A percentile compares a stretch with the other conserved stretches of the same genome.
phyloP scores from a whole-genome alignment of 2,888 invertebrate species.

The Subacronicta megacephala region DNA sequence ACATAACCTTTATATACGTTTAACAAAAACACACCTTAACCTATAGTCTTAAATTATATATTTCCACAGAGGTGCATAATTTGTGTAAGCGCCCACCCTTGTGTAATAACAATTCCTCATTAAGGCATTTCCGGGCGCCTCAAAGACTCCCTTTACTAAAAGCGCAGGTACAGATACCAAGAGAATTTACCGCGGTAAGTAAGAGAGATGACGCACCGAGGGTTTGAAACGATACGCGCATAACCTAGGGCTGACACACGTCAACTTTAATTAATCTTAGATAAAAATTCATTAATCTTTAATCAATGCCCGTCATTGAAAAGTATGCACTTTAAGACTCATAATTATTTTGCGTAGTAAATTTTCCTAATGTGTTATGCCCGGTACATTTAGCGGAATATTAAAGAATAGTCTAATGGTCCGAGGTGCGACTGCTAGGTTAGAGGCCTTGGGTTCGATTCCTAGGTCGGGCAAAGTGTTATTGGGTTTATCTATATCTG shows the following conservation, averaged over 20 bases:
- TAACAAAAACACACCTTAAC: conserved; percentile 17
- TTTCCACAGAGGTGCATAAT: conserved; percentile 33
- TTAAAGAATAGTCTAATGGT: no score
- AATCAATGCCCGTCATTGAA: no score
- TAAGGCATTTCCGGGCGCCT: conserved; percentile 50
- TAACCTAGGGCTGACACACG: conserved; percentile 27
- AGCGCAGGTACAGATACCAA: conserved; percentile 30
- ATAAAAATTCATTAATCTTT: no score
- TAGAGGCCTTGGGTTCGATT: no score
- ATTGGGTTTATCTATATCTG: no score
- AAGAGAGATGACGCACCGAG: conserved; percentile 39
- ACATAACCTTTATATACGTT: not conserved
- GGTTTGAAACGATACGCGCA: conserved; percentile 28
- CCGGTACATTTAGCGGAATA: no score
- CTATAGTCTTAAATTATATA: conserved; percentile 7
- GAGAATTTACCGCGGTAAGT: conserved; percentile 39
- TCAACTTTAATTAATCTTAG: no score
- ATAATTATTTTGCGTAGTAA: no score
- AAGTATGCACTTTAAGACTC: no score
- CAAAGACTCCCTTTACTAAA: conserved; percentile 48
- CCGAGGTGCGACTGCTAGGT: no score
- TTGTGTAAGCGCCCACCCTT: conserved; percentile 31
- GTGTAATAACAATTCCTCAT: conserved; percentile 58
- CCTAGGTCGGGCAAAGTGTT: no score
- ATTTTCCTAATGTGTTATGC: no score